Evolutionary conservation across 2,797 vertebrate genomes (phyloP), one percentile per base, ranked within the genome.

Genomic region (Cryptoprocta ferox): DNA sequence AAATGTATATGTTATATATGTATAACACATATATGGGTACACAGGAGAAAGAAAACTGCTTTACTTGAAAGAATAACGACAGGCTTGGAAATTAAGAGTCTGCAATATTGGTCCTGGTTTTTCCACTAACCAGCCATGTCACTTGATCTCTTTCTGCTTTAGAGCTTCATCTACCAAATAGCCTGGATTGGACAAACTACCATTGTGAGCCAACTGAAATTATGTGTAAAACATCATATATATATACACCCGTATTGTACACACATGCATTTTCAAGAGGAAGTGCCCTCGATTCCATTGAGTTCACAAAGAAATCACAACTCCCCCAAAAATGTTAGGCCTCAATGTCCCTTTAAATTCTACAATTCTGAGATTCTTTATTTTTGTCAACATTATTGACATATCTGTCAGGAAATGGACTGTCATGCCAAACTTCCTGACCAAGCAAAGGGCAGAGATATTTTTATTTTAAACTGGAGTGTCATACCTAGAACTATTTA

Each of bases 321-420:
- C 56, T 87, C 48, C 48, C 48, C 12, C 2, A 48, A 48, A 80
- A 71, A 89, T 19, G 45, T 24, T 39, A 42, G 24, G 12, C 42
- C 59, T 37, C 11, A 61, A 56, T 13, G 83, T 28, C 24, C 24
- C n/a, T 88, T 92, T 94, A 94, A 84, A 50, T 75, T 88, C 75
- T 97, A 32, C 32, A 87, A 2, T 83, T 93, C 68, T 89, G n/a
- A 59, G n/a, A 48, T 91, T 96, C 84, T 65, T 96, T 94, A 92
- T 94, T 95, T 92, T 95, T 88, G 21, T 92, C 39, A 75, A 70
- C 71, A 79, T 82, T 91, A 85, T 76, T 68, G 80, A 82, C 19
- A 24, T 24, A 90, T 78, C 66, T 96, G 21, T 96, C 87, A 95
- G 92, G 79, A 93, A 94, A 63, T 42, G 11, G 19, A 59, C 24